A percentile compares a stretch with the other conserved stretches of the same genome.
Evolutionary conservation across 2,113 vertebrate genomes (phyloP).

Genomic region (Perca fluviatilis): DNA sequence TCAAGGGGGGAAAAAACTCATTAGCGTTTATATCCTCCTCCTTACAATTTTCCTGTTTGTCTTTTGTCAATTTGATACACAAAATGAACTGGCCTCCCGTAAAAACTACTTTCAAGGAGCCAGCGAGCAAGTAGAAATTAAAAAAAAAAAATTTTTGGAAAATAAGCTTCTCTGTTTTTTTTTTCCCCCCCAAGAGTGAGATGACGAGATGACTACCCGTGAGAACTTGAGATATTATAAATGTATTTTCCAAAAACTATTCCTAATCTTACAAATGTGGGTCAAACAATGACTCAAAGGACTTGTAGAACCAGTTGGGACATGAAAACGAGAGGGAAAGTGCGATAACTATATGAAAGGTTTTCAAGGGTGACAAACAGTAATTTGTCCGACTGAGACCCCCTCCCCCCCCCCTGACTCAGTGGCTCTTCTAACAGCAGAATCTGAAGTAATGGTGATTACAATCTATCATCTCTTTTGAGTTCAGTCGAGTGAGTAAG

Average conservation of each 20-base stretch:
- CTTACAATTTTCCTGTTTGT: not conserved
- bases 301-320: not conserved
- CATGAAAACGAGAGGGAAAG: conserved; percentile 15
- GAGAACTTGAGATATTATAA: not conserved
- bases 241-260: not conserved
- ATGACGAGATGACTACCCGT: not conserved
- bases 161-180: no score
- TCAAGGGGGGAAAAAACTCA: not conserved
- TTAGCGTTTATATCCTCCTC: not conserved
- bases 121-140: not conserved
- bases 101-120: no score
- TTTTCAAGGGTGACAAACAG: conserved; percentile 20
- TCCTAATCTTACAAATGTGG: not conserved
- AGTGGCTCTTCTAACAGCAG: not conserved
- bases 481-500: conserved; percentile 28
- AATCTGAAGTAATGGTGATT: conserved; percentile 14
- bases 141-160: not conserved
- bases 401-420: conserved; percentile 1
- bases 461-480: conserved; percentile 44
- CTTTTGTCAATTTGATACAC: not conserved
- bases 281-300: not conserved
- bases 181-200: not conserved
- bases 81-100: not conserved
- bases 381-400: conserved; percentile 1
- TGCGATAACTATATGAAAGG: not conserved